Percentiles rank a stretch among this genome's conserved stretches.
Conservation (phyloP, 2,113 vertebrate genomes). For the Tauraco erythrolophus region DNA sequence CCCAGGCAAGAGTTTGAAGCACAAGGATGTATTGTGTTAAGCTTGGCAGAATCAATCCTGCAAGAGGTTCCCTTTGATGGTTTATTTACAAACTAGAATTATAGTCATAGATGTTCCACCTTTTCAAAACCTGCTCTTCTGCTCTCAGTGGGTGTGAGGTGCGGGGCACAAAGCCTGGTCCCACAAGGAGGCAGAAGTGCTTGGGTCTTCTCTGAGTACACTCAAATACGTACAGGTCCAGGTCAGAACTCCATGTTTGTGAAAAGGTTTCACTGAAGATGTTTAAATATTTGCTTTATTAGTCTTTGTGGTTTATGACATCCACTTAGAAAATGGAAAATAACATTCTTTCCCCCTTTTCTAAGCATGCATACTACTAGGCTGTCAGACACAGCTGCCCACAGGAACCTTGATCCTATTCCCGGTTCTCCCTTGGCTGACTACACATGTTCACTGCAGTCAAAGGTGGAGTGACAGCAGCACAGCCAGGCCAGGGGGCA, state of each 20-base stretch:
- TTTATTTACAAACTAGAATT: not conserved
- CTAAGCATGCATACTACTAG: not conserved
- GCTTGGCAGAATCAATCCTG: not conserved
- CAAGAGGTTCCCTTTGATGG: constrained; percentile 26
- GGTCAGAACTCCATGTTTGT: not conserved
- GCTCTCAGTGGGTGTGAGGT: not conserved
- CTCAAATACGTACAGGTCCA: not conserved
- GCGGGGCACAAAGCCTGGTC: not conserved
- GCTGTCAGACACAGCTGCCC: not conserved
- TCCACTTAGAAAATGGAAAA: not conserved
- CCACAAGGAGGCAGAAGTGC: not conserved
- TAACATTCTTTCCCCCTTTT: not conserved
- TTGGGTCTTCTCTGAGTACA: not conserved
- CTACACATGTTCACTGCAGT: not conserved
- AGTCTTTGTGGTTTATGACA: not conserved
- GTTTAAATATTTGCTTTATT: not conserved
- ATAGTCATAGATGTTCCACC: not conserved
- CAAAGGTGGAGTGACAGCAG: not conserved
- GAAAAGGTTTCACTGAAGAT: not conserved
- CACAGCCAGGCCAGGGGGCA: not conserved
- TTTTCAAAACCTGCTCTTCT: not conserved
- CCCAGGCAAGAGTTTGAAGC: not conserved
- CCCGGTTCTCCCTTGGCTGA: not conserved
- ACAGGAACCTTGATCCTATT: not conserved
- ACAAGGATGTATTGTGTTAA: not conserved